A percentile compares a stretch with the other conserved stretches of the same genome.
Evolutionary conservation across 1,140 invertebrate genomes (phyloP).

Genomic region (Apolygus lucorum): DNA sequence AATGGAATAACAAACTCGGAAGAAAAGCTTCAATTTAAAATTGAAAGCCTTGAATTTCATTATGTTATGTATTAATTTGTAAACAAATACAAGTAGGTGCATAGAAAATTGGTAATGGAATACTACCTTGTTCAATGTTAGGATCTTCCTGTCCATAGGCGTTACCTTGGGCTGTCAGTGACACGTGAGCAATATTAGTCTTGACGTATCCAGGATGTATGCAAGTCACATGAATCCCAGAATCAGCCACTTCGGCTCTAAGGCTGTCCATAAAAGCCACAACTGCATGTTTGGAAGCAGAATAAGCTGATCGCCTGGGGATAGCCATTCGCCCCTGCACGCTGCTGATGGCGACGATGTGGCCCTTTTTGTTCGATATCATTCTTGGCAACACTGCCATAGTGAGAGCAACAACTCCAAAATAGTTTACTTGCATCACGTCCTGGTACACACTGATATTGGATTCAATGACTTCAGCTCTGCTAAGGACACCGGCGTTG

Average conservation of each 20-base stretch:
- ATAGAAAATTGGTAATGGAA: too few relatives aligned
- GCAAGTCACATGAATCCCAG: conserved; percentile 70
- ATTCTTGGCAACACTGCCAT: conserved; percentile 81
- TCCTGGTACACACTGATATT: conserved; percentile 71
- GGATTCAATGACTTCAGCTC: conserved; percentile 68
- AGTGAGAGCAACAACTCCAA: conserved; percentile 79
- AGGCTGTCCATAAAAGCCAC: conserved; percentile 80
- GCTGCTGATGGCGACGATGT: conserved; percentile 85
- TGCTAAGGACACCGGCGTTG: conserved; percentile 80
- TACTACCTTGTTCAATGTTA: conserved; percentile 30
- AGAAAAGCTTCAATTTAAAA: too few relatives aligned
- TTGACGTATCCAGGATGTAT: conserved; percentile 82
- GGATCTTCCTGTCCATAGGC: conserved; percentile 59
- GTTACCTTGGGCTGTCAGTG: conserved; percentile 65
- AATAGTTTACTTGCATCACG: conserved; percentile 89
- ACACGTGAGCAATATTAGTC: conserved; percentile 84
- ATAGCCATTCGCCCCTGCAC: conserved; percentile 85
- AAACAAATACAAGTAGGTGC: too few relatives aligned
- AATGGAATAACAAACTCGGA: too few relatives aligned
- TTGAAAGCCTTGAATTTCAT: too few relatives aligned
- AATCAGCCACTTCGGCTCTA: conserved; percentile 63
- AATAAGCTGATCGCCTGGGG: conserved; percentile 79
- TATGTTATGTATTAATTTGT: too few relatives aligned
- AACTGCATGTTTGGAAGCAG: conserved; percentile 89
- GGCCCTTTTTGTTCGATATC: conserved; percentile 64